These are phyloP conservation scores for Terebella lapidaria DNA, from an alignment of 2,888 invertebrate genomes.

Conservation along the genomic window DNA sequence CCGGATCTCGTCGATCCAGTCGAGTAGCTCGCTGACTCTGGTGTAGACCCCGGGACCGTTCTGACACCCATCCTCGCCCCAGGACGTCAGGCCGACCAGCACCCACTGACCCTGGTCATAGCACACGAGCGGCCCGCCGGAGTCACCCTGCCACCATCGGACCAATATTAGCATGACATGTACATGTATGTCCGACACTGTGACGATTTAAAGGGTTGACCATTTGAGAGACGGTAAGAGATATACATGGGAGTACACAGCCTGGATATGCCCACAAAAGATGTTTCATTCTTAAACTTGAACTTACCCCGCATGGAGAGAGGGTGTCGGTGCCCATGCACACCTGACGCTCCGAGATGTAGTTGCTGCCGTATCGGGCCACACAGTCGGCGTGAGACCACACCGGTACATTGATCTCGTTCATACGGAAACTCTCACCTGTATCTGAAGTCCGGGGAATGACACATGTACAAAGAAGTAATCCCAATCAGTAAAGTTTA, in stretches of 20 bases:
- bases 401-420: slow-evolving; percentile 16
- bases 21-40: background rate
- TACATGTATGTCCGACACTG: no score
- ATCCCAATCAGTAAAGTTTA: no score
- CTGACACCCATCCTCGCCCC: slow-evolving; percentile 11
- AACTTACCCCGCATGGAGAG: slow-evolving; percentile 22
- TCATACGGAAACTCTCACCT: slow-evolving; percentile 3
- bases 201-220: no score
- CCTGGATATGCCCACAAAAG: background rate
- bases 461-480: no score
- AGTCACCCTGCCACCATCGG: slow-evolving; percentile 26
- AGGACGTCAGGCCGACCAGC: slow-evolving; percentile 21
- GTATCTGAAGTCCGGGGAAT: background rate
- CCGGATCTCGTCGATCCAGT: background rate
- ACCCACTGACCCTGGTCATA: slow-evolving; percentile 13
- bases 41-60: background rate
- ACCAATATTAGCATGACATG: no score
- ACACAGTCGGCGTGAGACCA: slow-evolving; percentile 9
- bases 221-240: no score
- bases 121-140: slow-evolving; percentile 22
- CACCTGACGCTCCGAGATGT: slow-evolving; percentile 15
- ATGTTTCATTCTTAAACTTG: no score
- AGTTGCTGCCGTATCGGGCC: slow-evolving; percentile 7
- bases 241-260: no score
- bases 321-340: slow-evolving; percentile 15